A percentile compares a stretch with the other conserved stretches of the same genome.
Evolutionary conservation across 1,140 invertebrate genomes (phyloP).

Genomic region (Phymastichus coffea): DNA sequence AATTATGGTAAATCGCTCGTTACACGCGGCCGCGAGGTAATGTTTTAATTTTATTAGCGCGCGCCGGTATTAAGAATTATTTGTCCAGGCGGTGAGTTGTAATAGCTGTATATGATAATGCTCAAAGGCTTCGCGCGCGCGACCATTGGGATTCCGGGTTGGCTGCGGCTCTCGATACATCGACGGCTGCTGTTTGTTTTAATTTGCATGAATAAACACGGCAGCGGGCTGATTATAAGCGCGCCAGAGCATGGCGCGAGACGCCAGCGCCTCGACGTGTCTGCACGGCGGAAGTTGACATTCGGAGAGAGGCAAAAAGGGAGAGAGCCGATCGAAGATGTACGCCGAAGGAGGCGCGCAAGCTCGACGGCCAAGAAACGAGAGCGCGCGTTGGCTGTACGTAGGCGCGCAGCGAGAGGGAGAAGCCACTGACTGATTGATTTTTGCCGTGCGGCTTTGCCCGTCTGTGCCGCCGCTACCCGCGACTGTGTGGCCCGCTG

Average conservation of each 20-base stretch:
- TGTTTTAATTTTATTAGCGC: too few species aligned
- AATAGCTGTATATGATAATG: slow-evolving; percentile 9
- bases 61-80: too few species aligned
- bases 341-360: slow-evolving; percentile 2
- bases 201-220: slow-evolving; percentile 27
- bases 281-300: not conserved
- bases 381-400: slow-evolving; percentile 6
- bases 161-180: too few species aligned
- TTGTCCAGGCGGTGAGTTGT: too few species aligned
- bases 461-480: slow-evolving; percentile 53
- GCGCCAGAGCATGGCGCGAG: too few species aligned
- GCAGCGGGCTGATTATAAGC: slow-evolving; percentile 15
- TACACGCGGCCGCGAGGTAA: too few species aligned
- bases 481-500: slow-evolving; percentile 49
- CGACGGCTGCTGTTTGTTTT: slow-evolving; percentile 16
- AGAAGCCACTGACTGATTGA: slow-evolving; percentile 53
- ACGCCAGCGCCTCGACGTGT: not conserved
- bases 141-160: slow-evolving; percentile 16
- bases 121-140: not conserved
- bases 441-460: slow-evolving; percentile 57
- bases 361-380: slow-evolving; percentile 16
- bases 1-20: too few species aligned
- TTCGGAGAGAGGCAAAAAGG: slow-evolving; percentile 1
- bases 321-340: slow-evolving; percentile 31
- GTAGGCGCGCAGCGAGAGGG: slow-evolving; percentile 23